Conservation (phyloP, 2,797 vertebrate genomes). For the Distichodus sexfasciatus region DNA sequence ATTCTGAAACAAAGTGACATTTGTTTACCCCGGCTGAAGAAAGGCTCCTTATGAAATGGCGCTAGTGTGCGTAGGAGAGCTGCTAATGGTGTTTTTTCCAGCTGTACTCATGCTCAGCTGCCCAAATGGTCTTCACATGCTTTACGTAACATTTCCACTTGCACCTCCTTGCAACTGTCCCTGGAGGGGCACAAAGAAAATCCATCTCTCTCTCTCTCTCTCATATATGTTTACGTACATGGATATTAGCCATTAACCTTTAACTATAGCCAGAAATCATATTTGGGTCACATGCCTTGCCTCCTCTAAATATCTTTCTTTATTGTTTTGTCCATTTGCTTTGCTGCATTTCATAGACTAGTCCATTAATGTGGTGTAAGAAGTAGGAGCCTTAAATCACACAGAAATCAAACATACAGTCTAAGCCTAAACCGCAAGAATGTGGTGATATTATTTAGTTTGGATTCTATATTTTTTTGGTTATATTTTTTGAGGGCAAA, state of each 20-base stretch:
- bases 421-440: no score
- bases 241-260: neutral
- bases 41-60: neutral
- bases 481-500: no score
- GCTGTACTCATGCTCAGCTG: slow-evolving; percentile 17
- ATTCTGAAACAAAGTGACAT: no score
- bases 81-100: slow-evolving; percentile 34
- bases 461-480: no score
- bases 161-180: slow-evolving; percentile 4
- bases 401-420: no score
- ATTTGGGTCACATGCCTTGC: neutral
- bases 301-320: neutral
- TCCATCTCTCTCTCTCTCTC: neutral
- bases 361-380: no score
- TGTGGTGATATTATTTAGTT: no score
- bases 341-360: neutral
- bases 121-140: slow-evolving; percentile 29
- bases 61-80: neutral
- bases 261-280: neutral
- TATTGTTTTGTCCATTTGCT: neutral
- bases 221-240: neutral
- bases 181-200: neutral
- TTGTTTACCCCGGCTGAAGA: no score
- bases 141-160: slow-evolving; percentile 37
- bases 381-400: no score